Evolutionary conservation across 2,113 vertebrate species (phyloP).

Genomic region (Panthera leo): DNA sequence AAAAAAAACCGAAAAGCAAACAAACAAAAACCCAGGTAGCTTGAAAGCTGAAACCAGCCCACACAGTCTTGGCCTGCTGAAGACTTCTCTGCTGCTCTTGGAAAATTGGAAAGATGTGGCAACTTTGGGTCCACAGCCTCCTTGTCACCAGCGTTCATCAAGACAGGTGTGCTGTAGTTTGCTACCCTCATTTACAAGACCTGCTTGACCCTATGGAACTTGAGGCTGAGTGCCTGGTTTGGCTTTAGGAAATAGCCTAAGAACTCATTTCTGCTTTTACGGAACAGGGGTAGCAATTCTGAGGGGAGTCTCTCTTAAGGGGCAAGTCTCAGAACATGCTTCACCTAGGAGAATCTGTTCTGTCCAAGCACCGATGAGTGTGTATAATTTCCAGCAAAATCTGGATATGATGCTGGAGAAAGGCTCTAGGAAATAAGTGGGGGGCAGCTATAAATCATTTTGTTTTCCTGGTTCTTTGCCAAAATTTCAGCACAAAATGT

Average conservation of each 20-base stretch:
- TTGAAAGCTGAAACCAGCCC: neutral
- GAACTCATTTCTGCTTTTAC: neutral
- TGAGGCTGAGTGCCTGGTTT: neutral
- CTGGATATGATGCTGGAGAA: neutral
- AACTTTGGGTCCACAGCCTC: neutral
- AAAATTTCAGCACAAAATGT: neutral
- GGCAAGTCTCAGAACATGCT: neutral
- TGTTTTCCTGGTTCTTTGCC: constrained; percentile 25
- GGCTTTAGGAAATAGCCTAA: neutral
- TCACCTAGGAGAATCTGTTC: neutral
- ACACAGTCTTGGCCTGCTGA: neutral
- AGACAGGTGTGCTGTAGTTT: neutral
- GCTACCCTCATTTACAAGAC: neutral
- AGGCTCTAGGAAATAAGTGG: neutral
- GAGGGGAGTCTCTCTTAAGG: neutral
- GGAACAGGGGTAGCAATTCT: neutral
- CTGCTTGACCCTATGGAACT: neutral
- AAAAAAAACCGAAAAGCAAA: neutral
- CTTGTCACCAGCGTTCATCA: neutral
- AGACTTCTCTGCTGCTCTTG: neutral
- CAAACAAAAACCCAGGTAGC: neutral
- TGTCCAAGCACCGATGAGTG: neutral
- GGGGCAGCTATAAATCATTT: neutral
- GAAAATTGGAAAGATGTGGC: neutral
- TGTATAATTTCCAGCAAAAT: neutral